Base-by-base conservation (phyloP, 2,888 invertebrate genomes). In the Xestia xanthographa region DNA sequence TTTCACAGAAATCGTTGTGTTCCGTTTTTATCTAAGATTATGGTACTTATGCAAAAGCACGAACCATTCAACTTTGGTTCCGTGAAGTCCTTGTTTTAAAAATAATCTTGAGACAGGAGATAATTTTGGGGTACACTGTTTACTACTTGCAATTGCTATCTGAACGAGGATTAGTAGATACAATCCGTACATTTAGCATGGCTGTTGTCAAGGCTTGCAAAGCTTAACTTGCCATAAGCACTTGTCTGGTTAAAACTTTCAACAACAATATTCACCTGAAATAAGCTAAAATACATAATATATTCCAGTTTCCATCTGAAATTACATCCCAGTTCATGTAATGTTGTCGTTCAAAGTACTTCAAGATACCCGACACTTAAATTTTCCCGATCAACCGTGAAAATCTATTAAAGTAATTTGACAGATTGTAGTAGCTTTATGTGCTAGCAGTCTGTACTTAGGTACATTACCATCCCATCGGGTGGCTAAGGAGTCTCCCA, bases 1-100 rank as follows among this genome's bases (percentile, higher is more conserved):
- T 80, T 92, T 91, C 91, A 86, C 89, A 87, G 89, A 91, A 92
- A 91, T 90, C 86, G 89, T 90, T 90, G 86, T 89, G 83, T 88
- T 86, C 81, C 79, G 76, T 78, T 82, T 87, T 80, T 73, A 81
- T 85, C 86, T 87, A 82, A 87, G 86, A 88, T 88, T 74, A 83
- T 84, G 78, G 84, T 86, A 85, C 84, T 86, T 88, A 83, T 84
- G 81, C 75, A 84, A 86, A 88, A 83, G 75, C 83, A 85, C 70
- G 43, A 75, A 66, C 76, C 62, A 66, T 80, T 84, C 72, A 50
- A 63, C 72, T 50, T 48, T 60, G 41, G 41, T 72, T 69, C 45
- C 45, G 26, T 75, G 68, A 66, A 75, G 48, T 14, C 12, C 58
- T 84, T 84, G 74, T 78, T 84, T 86, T 72, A 53, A 65, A 63